Base-by-base conservation (phyloP, 2,888 invertebrate genomes). In the Leptinotarsa juncta region DNA sequence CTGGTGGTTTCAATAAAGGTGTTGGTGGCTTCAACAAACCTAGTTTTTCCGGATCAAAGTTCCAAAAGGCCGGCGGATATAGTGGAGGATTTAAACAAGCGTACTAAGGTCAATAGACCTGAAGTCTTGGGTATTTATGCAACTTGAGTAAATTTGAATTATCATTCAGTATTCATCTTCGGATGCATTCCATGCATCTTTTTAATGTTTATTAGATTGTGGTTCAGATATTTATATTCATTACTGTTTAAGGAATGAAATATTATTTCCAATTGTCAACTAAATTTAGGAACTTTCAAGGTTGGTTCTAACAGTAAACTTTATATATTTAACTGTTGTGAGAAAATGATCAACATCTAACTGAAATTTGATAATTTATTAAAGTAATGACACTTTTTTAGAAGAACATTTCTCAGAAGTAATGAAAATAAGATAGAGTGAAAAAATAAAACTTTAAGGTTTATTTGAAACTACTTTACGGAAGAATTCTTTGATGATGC, bases 1-100 rank as follows among this genome's bases (percentile, higher is more conserved):
- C 55, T 7, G 73, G 71, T n/a, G 68, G 71, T 51, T 76, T 71
- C 71, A 76, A 69, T 48, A 66, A 53, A 51, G 62, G 75, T 7
- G 42, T 42, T 10, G 42, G 42, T 12, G 42, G 42, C 42, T 42
- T 42, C 68, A 69, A 69, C 48, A 10, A 53, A n/a, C 18, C 18
- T 62, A 26, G 32, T 4, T n/a, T 53, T 53, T 16, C 15, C 7
- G 53, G n/a, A 53, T n/a, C 53, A 2, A 53, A 42, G 10, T 42
- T 42, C 42, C 42, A 42, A 3, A 42, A 42, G 42, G 3, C 3
- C 42, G 42, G 42, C 42, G 42, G 42, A 42, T 42, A 42, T 42
- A 10, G 10, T 42, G 42, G 42, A 42, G 42, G 42, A 42, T 42
- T 42, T 42, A 42, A 42, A 42, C 42, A 42, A 42, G 79, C 74